Evolutionary conservation across 2,888 invertebrate genomes (phyloP), one percentile per base, ranked within the genome.

Genomic region (Euzophera pinguis): DNA sequence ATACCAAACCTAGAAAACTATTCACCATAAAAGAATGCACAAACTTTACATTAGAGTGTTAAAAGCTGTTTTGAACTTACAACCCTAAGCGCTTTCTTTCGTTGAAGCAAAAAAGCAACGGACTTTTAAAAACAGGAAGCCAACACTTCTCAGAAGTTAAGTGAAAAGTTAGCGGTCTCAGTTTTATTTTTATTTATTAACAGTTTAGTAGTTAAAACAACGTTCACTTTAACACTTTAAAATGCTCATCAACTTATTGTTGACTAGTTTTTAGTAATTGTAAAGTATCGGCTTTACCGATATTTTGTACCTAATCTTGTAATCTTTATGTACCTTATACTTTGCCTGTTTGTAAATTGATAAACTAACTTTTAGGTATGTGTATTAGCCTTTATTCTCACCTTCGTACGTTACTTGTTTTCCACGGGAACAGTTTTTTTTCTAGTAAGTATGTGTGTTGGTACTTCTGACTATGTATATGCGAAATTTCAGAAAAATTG

Each of bases 121-220:
- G 69, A 81, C 73, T 82, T 84, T 82, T 82, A 73, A 84, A 84
- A 88, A 85, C 84, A 82, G 82, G 81, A 86, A 88, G 83, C 82
- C 76, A 86, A 84, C 85, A 84, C 81, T 86, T 81, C 81, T 73
- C 73, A 75, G 75, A 82, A 84, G 83, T 86, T 88, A 84, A 89
- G 87, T 86, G 78, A 73, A 77, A 87, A 88, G 88, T 89, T 88
- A 71, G 79, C 70, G 71, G 74, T 75, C 74, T 75, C 71, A 72
- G 75, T 78, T 79, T 81, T 73, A 67, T 72, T 75, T 75, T 72
- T 84, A 76, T 84, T 83, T 84, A 84, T 80, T 74, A 77, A 75
- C 77, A 71, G 77, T 80, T 80, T 65, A 65, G 57, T 57, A 43
- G 49, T 39, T 50, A 32, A 29, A 50, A 29, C 29, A 39, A 12